These are phyloP conservation scores for Arvicanthis niloticus DNA, from an alignment of 2,113 vertebrate genomes.

Conservation along the genomic window DNA sequence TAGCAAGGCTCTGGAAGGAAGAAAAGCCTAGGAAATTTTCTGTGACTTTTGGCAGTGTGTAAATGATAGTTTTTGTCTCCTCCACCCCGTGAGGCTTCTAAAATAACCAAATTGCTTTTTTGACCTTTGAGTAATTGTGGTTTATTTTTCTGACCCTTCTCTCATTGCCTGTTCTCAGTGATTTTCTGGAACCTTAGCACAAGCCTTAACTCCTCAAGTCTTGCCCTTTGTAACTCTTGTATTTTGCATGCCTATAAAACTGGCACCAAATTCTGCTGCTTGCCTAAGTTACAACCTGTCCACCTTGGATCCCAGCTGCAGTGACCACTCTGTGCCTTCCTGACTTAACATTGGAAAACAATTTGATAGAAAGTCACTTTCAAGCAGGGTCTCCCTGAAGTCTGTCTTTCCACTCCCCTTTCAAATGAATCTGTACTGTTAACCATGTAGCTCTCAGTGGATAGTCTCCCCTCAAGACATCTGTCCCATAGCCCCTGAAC, in stretches of 20 bases:
- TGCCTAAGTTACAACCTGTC: background rate
- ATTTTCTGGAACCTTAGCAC: background rate
- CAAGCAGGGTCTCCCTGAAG: background rate
- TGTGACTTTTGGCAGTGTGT: conserved; percentile 21
- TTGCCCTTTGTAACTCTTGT: background rate
- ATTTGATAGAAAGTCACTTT: background rate
- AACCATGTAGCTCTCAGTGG: background rate
- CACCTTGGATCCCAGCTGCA: background rate
- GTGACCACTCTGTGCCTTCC: background rate
- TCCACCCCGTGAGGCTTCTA: background rate
- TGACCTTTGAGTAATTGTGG: background rate
- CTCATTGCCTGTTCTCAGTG: background rate
- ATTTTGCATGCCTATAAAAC: background rate
- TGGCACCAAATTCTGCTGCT: background rate
- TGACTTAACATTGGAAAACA: background rate
- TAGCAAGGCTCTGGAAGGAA: background rate
- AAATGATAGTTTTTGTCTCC: conserved; percentile 40
- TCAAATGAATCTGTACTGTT: background rate
- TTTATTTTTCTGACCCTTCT: background rate
- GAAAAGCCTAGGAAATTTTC: conserved; percentile 16
- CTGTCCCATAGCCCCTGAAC: background rate
- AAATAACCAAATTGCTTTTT: conserved; percentile 3
- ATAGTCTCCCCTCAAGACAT: background rate
- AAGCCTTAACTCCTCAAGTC: background rate
- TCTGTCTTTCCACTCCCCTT: background rate